Conservation (phyloP, 1,140 invertebrate genomes). For the Magallana ariakensis region DNA sequence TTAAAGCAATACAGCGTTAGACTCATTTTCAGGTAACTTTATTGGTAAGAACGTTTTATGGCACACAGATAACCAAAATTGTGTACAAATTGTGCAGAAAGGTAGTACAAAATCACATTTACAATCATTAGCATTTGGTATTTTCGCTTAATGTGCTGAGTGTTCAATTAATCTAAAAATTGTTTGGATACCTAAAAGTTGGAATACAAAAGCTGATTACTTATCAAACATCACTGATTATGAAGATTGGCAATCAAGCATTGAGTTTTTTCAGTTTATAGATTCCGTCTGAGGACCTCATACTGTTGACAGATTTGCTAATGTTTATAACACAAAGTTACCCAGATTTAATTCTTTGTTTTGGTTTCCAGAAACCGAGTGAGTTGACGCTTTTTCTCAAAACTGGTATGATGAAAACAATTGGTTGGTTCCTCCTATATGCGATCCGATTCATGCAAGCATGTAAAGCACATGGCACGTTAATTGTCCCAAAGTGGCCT, state of each 20-base stretch:
- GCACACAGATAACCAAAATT: constrained; percentile 40
- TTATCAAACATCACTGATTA: constrained; percentile 30
- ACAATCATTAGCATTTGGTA: constrained; percentile 3
- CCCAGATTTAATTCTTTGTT: constrained; percentile 44
- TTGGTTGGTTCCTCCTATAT: constrained; percentile 41
- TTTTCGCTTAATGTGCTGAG: not conserved
- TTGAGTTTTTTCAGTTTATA: too few relatives aligned
- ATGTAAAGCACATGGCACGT: not conserved
- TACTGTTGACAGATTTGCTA: too few relatives aligned
- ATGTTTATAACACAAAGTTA: constrained; percentile 5
- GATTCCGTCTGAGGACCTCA: too few relatives aligned
- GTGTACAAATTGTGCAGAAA: constrained; percentile 34
- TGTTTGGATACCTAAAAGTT: constrained; percentile 14
- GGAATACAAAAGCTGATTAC: constrained; percentile 27
- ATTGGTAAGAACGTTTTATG: not conserved
- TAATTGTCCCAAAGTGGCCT: constrained; percentile 39
- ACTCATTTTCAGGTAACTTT: constrained; percentile 15
- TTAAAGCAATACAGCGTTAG: constrained; percentile 40
- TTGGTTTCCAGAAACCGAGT: not conserved
- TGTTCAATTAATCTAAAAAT: not conserved
- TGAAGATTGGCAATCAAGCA: constrained; percentile 32
- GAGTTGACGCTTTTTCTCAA: constrained; percentile 30
- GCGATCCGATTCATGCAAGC: not conserved
- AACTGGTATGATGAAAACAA: constrained; percentile 43
- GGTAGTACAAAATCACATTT: constrained; percentile 36